Conservation (phyloP, 1,140 invertebrate genomes). For the Zaprionus tsacasi region DNA sequence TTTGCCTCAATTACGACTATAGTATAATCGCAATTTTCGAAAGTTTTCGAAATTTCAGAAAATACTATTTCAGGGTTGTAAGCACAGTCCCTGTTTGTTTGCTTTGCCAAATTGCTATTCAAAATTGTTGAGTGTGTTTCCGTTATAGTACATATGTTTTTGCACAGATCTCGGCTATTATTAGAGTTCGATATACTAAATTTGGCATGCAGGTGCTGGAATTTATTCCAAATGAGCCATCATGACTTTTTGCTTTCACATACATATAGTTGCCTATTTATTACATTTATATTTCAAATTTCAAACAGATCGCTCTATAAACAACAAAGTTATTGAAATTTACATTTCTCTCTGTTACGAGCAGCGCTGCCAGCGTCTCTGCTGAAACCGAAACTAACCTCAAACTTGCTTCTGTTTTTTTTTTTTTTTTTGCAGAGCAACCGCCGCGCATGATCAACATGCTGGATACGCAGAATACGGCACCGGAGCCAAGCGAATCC, state of each 20-base stretch:
- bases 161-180: background rate
- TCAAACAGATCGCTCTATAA: no score
- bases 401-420: background rate
- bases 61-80: background rate
- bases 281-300: no score
- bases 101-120: background rate
- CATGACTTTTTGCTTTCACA: no score
- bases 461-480: slow-evolving; percentile 83
- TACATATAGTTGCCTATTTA: no score
- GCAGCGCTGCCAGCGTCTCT: no score
- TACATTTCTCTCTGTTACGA: no score
- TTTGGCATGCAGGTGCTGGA: no score
- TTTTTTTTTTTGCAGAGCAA: slow-evolving; percentile 62
- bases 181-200: no score
- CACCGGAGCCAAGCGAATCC: slow-evolving; percentile 70
- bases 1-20: no score
- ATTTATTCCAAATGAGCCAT: no score
- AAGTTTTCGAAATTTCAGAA: background rate
- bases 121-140: background rate
- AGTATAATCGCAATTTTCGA: background rate
- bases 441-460: slow-evolving; percentile 78
- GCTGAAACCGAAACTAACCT: background rate
- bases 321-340: no score
- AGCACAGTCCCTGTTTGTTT: background rate
- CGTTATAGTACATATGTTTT: background rate